phyloP scores from a whole-genome alignment of 2,888 invertebrate genomes.

The Drosophila kuntzei region DNA sequence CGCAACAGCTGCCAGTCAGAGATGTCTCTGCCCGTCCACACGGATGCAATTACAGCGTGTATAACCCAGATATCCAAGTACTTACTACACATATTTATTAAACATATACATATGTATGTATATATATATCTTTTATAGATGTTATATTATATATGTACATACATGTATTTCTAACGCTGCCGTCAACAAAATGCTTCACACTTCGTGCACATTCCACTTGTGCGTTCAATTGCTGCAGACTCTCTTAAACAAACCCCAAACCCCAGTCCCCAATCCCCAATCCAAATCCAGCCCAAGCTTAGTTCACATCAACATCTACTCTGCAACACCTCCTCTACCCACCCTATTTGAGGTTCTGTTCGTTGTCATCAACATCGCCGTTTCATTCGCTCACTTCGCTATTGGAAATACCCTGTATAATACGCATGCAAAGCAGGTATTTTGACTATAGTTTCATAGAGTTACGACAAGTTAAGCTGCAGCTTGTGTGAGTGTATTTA shows the following conservation, averaged over 20 bases:
- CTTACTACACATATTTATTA: slow-evolving; percentile 4
- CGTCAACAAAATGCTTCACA: slow-evolving; percentile 59
- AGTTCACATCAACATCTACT: slow-evolving; percentile 16
- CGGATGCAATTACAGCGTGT: slow-evolving; percentile 25
- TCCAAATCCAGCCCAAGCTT: slow-evolving; percentile 16
- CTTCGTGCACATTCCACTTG: slow-evolving; percentile 70
- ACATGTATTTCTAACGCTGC: slow-evolving; percentile 16
- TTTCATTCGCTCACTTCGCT: slow-evolving; percentile 27
- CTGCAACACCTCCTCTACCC: neutral
- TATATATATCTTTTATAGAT: slow-evolving; percentile 12
- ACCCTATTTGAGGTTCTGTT: no score
- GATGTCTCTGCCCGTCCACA: slow-evolving; percentile 4
- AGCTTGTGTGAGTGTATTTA: neutral
- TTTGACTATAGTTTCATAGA: neutral
- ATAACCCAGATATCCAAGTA: slow-evolving; percentile 1
- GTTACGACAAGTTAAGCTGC: no score
- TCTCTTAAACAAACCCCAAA: slow-evolving; percentile 27
- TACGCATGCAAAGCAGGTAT: neutral
- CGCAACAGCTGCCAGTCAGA: slow-evolving; percentile 9
- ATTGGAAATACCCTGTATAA: slow-evolving; percentile 15
- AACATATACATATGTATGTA: no score
- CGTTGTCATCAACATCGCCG: slow-evolving; percentile 37
- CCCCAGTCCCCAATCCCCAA: neutral
- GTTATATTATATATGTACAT: neutral
- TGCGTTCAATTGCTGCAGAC: slow-evolving; percentile 64